Evolutionary conservation across 2,888 invertebrate genomes (phyloP).

Genomic region (Polyommatus iphigenia): DNA sequence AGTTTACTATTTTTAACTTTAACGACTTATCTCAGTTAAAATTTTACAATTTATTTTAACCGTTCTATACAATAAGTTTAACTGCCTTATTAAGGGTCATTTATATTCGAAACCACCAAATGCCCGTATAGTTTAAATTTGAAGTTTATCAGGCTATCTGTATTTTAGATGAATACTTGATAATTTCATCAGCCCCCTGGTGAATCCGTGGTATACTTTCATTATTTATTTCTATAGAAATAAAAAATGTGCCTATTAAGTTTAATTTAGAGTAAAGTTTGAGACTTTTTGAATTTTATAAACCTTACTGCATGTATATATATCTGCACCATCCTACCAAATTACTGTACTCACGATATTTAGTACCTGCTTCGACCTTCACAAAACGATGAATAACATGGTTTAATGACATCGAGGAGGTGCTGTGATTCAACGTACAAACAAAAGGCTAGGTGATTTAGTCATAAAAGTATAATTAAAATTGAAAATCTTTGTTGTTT

Average conservation of each 20-base stretch:
- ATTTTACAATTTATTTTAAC: not conserved
- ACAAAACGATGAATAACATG: slow-evolving; percentile 45
- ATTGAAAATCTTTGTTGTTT: not conserved
- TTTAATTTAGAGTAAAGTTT: not conserved
- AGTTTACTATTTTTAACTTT: not conserved
- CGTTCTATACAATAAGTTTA: not conserved
- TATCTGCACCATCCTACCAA: not conserved
- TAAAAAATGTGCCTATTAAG: too few relatives aligned
- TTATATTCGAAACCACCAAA: slow-evolving; percentile 22
- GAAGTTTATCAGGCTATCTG: slow-evolving; percentile 14
- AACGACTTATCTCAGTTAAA: not conserved
- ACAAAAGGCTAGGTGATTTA: slow-evolving; percentile 37
- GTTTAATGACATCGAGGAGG: slow-evolving; percentile 33
- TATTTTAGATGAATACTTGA: slow-evolving; percentile 20
- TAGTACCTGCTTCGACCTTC: slow-evolving; percentile 32
- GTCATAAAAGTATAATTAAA: not conserved
- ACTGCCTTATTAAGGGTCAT: slow-evolving; percentile 12
- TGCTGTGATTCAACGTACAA: slow-evolving; percentile 49
- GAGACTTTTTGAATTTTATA: too few relatives aligned
- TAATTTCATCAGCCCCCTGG: not conserved
- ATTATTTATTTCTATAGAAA: not conserved
- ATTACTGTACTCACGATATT: not conserved
- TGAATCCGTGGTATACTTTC: not conserved
- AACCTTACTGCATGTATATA: not conserved
- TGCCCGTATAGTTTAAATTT: slow-evolving; percentile 20